Evolutionary conservation across 2,113 vertebrate genomes (phyloP), one percentile per base, ranked within the genome.

Genomic region (Oreochromis aureus): DNA sequence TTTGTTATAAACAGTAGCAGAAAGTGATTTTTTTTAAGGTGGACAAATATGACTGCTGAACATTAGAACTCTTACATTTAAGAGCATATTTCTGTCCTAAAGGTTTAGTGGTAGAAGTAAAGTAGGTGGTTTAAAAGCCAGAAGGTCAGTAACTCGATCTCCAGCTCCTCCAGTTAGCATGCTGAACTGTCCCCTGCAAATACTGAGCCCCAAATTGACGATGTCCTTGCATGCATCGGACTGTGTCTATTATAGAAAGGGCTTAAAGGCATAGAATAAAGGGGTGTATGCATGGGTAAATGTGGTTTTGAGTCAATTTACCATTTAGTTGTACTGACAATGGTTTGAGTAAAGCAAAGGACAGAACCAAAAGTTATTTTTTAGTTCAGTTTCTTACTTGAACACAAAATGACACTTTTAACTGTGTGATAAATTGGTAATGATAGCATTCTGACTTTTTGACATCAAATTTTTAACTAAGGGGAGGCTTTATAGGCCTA

Each of bases 361-460:
- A 51, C 32, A 36, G 6, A 66, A 66, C 18, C 11, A 1, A 66
- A 66, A 66, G 1, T 36, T 36, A 2, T 66, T 11, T 48, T 11
- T 76, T 30, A 76, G 44, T 76, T 48, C 6, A 48, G 19, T 51
- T 30, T 76, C 44, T 71, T 22, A 71, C 66, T 15, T 44, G 1
- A 22, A 69, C 63, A 66, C 22, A 46, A 48, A 27, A 61, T 48
- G 22, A 39, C 13, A 69, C 27, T 51, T 66, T 69, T 56, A 48
- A 19, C 16, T 39, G 15, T 71, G 46, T 81, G 46, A 81, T 85
- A 76, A 81, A 73, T 46, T 22, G 56, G 58, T 61, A 8, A 1
- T 36, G 6, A 71, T 66, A 32, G 80, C 80, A 4, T 73, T 80
- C 78, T 83, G 55, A 16, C 54, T 85, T 84, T 87, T 89, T 84